These are phyloP conservation scores for Bucorvus abyssinicus DNA, from an alignment of 2,797 vertebrate species.

Conservation along the genomic window DNA sequence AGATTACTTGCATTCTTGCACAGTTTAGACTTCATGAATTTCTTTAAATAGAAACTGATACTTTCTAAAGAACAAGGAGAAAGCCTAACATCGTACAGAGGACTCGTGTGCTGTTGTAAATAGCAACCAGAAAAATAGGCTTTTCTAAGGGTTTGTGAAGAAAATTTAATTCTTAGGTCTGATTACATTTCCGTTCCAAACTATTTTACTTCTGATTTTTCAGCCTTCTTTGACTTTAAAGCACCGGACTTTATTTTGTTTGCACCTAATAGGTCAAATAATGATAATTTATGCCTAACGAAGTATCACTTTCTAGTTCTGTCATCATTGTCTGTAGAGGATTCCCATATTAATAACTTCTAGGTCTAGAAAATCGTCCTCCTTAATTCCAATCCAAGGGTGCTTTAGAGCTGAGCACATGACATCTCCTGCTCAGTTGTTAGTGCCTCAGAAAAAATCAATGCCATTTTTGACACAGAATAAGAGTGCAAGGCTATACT, in stretches of 20 bases:
- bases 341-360: neutral
- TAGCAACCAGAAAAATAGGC: neutral
- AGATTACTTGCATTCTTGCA: neutral
- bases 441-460: neutral
- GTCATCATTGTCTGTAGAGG: neutral
- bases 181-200: neutral
- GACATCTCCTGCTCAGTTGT: neutral
- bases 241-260: neutral
- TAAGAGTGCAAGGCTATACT: neutral
- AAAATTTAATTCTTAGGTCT: neutral
- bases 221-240: neutral
- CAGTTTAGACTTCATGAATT: neutral
- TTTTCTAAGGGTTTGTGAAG: neutral
- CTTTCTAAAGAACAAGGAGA: neutral
- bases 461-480: neutral
- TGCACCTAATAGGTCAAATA: neutral
- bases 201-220: neutral
- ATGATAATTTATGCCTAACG: neutral
- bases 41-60: neutral
- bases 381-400: neutral
- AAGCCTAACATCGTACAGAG: neutral
- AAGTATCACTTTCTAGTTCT: neutral
- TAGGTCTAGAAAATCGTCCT: neutral
- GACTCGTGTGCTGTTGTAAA: neutral
- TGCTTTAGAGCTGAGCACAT: neutral